Percentiles rank a stretch among this genome's conserved stretches.
These are phyloP conservation scores for Pomacea canaliculata DNA, from an alignment of 2,888 invertebrate genomes.

Conservation along the genomic window DNA sequence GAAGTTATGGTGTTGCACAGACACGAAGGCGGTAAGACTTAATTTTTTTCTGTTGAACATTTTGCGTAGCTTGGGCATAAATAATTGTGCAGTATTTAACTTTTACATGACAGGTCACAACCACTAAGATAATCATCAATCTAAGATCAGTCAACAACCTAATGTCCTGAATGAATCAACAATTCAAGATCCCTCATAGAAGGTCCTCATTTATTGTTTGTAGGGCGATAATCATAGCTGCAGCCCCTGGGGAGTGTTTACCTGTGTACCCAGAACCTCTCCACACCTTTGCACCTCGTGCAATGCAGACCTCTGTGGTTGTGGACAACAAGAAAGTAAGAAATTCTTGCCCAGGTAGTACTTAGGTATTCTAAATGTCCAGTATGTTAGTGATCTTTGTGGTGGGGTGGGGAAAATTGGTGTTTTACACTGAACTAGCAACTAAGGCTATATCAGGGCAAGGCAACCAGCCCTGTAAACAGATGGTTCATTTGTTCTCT, in stretches of 20 bases:
- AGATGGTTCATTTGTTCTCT: neutral
- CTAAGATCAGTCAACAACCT: too few species aligned
- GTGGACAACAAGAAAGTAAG: conserved; percentile 76
- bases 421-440: neutral
- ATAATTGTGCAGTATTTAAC: neutral
- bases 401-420: too few species aligned
- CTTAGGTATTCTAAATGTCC: too few species aligned
- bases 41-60: neutral
- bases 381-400: too few species aligned
- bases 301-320: conserved; percentile 75
- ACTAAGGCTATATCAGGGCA: too few species aligned
- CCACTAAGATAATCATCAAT: neutral
- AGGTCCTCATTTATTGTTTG: neutral
- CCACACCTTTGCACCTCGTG: conserved; percentile 79
- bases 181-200: too few species aligned
- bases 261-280: conserved; percentile 85
- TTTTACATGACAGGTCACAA: neutral
- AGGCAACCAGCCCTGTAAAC: too few species aligned
- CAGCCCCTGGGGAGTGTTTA: conserved; percentile 82
- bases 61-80: neutral
- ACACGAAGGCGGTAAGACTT: conserved; percentile 77
- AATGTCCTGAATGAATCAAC: too few species aligned
- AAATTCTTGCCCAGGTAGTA: neutral
- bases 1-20: conserved; percentile 87
- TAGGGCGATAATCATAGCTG: conserved; percentile 82